Percentiles rank a stretch among this genome's conserved stretches.
phyloP scores from a whole-genome alignment of 2,888 invertebrate genomes.

The Fragum fragum region DNA sequence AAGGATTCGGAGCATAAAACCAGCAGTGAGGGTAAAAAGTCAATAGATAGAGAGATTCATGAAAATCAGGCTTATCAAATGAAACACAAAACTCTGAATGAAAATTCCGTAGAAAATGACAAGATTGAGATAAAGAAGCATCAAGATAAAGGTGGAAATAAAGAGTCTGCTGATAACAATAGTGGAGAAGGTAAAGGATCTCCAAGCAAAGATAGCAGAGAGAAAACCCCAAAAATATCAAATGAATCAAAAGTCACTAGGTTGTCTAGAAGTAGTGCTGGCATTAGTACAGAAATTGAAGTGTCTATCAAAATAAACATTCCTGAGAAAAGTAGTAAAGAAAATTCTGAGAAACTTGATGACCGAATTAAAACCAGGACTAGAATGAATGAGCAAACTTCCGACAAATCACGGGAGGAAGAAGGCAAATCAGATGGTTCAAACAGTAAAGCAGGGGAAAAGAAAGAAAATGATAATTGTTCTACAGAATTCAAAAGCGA shows the following conservation, averaged over 20 bases:
- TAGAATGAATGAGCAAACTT: not conserved
- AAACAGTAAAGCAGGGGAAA: not conserved
- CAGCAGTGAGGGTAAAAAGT: too few species aligned
- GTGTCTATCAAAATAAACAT: not conserved
- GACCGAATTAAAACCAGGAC: not conserved
- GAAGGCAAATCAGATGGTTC: not conserved
- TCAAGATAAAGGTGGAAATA: not conserved
- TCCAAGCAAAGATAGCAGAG: too few species aligned
- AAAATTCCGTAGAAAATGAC: not conserved
- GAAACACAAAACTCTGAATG: not conserved
- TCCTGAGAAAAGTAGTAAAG: not conserved
- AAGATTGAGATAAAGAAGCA: not conserved
- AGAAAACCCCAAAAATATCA: too few species aligned
- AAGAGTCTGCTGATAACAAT: too few species aligned
- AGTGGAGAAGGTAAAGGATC: too few species aligned
- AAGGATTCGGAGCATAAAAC: too few species aligned
- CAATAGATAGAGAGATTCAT: not conserved
- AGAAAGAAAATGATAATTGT: not conserved
- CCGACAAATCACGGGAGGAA: not conserved
- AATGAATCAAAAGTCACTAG: too few species aligned
- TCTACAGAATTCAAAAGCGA: not conserved
- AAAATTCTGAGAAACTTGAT: too few species aligned
- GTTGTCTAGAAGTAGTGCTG: too few species aligned
- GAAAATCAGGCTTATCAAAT: not conserved
- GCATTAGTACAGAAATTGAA: not conserved